Percentiles rank a stretch among this genome's conserved stretches.
These are phyloP conservation scores for Emys orbicularis DNA, from an alignment of 2,797 vertebrate species.

Conservation along the genomic window DNA sequence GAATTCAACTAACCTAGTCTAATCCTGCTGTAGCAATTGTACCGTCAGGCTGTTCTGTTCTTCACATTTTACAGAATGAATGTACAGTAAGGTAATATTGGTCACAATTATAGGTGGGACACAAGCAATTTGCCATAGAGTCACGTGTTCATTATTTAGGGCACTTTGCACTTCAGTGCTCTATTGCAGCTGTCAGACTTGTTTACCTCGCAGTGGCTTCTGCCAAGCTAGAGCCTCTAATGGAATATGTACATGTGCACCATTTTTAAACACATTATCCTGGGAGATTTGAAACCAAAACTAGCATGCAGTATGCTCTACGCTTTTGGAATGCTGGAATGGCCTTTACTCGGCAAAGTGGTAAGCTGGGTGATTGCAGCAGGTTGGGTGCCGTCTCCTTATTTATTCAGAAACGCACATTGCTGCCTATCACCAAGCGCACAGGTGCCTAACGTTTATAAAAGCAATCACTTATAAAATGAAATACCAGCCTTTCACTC, in stretches of 20 bases:
- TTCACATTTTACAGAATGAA: not conserved
- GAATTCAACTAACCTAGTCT: not conserved
- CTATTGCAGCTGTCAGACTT: not conserved
- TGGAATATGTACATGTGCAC: not conserved
- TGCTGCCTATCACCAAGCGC: not conserved
- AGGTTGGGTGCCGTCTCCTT: not conserved
- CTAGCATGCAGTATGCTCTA: not conserved
- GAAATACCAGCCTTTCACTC: not conserved
- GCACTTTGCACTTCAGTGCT: not conserved
- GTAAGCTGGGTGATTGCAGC: not conserved
- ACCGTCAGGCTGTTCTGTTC: not conserved
- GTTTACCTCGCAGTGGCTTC: not conserved
- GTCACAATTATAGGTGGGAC: not conserved
- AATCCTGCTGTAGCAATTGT: not conserved
- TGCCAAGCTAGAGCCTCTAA: not conserved
- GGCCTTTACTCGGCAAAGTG: not conserved
- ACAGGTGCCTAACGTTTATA: not conserved
- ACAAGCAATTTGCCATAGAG: not conserved
- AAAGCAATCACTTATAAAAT: not conserved
- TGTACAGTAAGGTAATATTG: not conserved
- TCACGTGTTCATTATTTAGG: not conserved
- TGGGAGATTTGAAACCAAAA: not conserved
- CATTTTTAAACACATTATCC: not conserved
- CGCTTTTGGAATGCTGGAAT: fast-evolving
- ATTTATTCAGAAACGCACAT: not conserved